A percentile compares a stretch with the other conserved stretches of the same genome.
Conservation (phyloP, 2,888 invertebrate species). For the Nomada ferruginata region DNA sequence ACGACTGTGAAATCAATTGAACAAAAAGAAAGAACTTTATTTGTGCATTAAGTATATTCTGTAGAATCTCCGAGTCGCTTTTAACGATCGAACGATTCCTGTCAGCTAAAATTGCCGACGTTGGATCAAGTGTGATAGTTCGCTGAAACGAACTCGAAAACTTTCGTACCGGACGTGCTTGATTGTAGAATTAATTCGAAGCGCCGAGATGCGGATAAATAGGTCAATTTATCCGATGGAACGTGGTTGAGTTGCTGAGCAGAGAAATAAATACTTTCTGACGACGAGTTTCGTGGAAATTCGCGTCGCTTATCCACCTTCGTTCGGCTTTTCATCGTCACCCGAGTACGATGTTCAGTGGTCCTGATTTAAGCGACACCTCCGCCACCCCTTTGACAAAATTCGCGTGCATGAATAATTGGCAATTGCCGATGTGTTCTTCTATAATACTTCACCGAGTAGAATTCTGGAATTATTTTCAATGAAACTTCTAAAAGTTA, state of each 20-base stretch:
- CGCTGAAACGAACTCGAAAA: conserved; percentile 5
- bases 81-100: not conserved
- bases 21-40: not conserved
- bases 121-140: not conserved
- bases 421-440: conserved; percentile 3
- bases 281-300: conserved; percentile 21
- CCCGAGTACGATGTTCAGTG: conserved; percentile 8
- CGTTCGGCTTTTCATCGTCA: conserved; percentile 6
- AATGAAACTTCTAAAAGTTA: not conserved
- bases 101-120: not conserved
- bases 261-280: conserved; percentile 9
- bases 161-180: not conserved
- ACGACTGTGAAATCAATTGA: not conserved
- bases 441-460: not conserved
- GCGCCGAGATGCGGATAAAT: conserved; percentile 23
- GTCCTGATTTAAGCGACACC: not conserved
- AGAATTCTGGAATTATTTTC: not conserved
- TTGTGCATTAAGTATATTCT: not conserved
- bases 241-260: conserved; percentile 2
- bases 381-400: not conserved
- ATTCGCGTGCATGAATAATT: not conserved
- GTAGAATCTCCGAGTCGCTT: not conserved
- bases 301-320: not conserved
- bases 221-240: conserved; percentile 24
- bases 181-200: conserved; percentile 29